Evolutionary conservation across 1,140 invertebrate species (phyloP).

Genomic region (Cydia strobilella): DNA sequence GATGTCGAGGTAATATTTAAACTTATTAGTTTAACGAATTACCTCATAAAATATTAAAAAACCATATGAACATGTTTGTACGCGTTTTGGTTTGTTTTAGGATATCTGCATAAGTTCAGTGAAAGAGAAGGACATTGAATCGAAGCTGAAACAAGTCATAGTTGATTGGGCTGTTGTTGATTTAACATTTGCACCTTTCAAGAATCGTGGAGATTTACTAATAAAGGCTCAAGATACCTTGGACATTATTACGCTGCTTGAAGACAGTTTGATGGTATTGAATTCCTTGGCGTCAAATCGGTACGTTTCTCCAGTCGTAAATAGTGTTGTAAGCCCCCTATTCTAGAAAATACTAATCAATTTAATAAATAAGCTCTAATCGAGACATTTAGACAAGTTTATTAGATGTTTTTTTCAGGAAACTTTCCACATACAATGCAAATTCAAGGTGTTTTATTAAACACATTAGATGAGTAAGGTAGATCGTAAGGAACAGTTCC

Average conservation of each 20-base stretch:
- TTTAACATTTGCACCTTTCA: constrained; percentile 90
- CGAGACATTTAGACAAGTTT: too few relatives aligned
- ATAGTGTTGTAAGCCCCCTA: background rate
- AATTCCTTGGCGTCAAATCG: constrained; percentile 92
- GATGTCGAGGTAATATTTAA: constrained; percentile 87
- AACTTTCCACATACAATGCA: too few relatives aligned
- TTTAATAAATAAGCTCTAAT: too few relatives aligned
- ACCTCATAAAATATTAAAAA: background rate
- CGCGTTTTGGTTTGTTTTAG: constrained; percentile 59
- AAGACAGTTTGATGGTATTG: constrained; percentile 94
- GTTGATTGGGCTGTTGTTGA: constrained; percentile 90
- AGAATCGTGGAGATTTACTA: constrained; percentile 90
- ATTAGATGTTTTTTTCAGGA: too few relatives aligned
- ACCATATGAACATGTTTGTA: background rate
- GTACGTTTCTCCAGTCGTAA: constrained; percentile 60
- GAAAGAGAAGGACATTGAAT: constrained; percentile 95
- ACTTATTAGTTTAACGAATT: constrained; percentile 27
- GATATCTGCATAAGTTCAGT: constrained; percentile 95
- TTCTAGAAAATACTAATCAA: background rate
- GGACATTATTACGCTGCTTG: constrained; percentile 89
- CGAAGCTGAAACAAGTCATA: constrained; percentile 91
- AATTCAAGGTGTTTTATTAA: too few relatives aligned
- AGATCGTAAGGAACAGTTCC: too few relatives aligned
- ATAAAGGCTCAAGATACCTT: constrained; percentile 89
- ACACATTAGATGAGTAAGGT: too few relatives aligned